Evolutionary conservation across 2,888 invertebrate genomes (phyloP).

Genomic region (Anthrax anthrax): DNA sequence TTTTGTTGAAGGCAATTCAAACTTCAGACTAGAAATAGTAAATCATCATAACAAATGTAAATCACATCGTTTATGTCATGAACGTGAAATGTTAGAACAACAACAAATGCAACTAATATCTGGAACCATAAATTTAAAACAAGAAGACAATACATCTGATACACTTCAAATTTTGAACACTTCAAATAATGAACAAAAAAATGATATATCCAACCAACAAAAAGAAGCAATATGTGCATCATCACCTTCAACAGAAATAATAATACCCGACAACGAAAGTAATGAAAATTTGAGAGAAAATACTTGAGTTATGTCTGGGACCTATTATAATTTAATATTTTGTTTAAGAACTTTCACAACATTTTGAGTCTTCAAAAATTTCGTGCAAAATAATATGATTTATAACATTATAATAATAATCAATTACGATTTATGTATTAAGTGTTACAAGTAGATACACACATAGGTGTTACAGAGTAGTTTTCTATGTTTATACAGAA

Average conservation of each 20-base stretch:
- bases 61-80: conserved; percentile 53
- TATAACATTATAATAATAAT: too few relatives aligned
- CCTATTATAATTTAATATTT: too few relatives aligned
- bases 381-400: too few relatives aligned
- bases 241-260: background rate
- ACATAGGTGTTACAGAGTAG: too few relatives aligned
- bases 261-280: background rate
- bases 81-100: conserved; percentile 33
- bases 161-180: background rate
- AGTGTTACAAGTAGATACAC: too few relatives aligned
- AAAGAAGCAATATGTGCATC: background rate
- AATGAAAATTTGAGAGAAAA: background rate
- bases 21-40: conserved; percentile 61
- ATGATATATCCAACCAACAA: background rate
- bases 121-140: background rate
- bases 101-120: conserved; percentile 1
- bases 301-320: background rate
- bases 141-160: background rate
- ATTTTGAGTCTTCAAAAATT: too few relatives aligned
- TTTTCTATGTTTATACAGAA: too few relatives aligned
- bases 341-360: too few relatives aligned
- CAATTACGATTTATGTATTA: too few relatives aligned
- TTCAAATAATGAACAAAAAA: background rate
- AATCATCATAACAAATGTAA: conserved; percentile 69
- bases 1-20: conserved; percentile 62